A percentile compares a stretch with the other conserved stretches of the same genome.
These are phyloP conservation scores for Crotophaga sulcirostris DNA, from an alignment of 2,113 vertebrate genomes.

Conservation along the genomic window DNA sequence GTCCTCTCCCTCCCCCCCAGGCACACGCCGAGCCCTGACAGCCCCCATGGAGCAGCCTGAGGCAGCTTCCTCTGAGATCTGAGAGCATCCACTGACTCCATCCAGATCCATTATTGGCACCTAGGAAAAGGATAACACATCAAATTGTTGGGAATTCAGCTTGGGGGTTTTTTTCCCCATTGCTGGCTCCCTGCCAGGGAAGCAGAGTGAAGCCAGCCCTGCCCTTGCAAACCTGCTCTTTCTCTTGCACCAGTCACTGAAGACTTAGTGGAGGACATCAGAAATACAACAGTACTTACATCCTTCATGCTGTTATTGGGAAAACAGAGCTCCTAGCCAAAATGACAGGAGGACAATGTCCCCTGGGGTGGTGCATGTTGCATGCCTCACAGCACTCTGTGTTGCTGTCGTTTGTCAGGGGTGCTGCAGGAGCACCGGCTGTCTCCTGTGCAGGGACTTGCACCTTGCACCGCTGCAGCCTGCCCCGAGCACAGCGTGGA, in stretches of 20 bases:
- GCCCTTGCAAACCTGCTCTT: conserved; percentile 43
- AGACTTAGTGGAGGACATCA: not conserved
- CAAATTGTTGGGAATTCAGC: not conserved
- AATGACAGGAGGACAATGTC: not conserved
- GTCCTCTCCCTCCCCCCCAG: not conserved
- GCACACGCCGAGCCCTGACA: not conserved
- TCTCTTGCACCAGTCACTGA: not conserved
- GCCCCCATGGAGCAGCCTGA: not conserved
- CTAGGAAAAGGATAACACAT: not conserved
- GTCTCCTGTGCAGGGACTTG: not conserved
- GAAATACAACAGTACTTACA: rapidly evolving
- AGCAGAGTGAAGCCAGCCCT: not conserved
- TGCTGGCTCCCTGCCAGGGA: not conserved
- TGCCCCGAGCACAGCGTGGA: conserved; percentile 33
- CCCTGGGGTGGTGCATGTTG: not conserved
- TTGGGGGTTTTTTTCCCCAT: rapidly evolving
- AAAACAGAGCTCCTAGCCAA: not conserved
- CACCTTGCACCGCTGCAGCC: conserved; percentile 5
- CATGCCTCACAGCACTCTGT: not conserved
- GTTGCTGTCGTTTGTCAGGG: not conserved
- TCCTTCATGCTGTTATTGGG: not conserved
- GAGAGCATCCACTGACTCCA: not conserved
- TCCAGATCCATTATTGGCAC: not conserved
- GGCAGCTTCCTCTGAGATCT: not conserved
- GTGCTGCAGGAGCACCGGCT: not conserved